Conservation (phyloP, 2,113 vertebrate species). For the Thymallus thymallus region DNA sequence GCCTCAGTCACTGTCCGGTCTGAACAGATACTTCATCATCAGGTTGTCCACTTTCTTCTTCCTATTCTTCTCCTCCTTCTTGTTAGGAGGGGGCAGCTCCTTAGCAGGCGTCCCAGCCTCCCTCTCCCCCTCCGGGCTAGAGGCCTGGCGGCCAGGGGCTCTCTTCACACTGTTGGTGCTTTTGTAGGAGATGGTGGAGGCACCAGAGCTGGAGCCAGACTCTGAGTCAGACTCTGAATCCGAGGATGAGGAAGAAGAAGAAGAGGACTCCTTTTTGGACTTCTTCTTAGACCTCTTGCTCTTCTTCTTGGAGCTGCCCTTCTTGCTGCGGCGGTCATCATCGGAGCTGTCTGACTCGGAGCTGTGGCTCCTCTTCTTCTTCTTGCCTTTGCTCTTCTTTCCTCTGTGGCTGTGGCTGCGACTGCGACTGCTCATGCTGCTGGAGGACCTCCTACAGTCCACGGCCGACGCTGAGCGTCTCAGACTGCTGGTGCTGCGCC, state of each 20-base stretch:
- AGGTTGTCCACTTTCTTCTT: slow-evolving; percentile 93
- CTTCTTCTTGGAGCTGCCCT: slow-evolving; percentile 78
- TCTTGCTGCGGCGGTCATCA: slow-evolving; percentile 51
- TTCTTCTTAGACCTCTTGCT: slow-evolving; percentile 86
- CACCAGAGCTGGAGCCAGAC: slow-evolving; percentile 77
- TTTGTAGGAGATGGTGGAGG: slow-evolving; percentile 85
- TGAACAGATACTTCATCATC: slow-evolving; percentile 98
- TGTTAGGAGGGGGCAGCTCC: slow-evolving; percentile 47
- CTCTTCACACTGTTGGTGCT: slow-evolving; percentile 89
- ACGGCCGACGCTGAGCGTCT: slow-evolving; percentile 83
- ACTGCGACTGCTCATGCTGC: slow-evolving; percentile 63
- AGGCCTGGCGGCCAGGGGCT: slow-evolving; percentile 66
- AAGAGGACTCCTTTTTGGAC: slow-evolving; percentile 72
- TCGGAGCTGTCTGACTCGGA: slow-evolving; percentile 73
- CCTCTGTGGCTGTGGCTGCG: slow-evolving; percentile 38
- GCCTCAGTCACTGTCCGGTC: slow-evolving; percentile 90
- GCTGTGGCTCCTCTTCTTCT: slow-evolving; percentile 61
- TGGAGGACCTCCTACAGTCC: slow-evolving; percentile 72
- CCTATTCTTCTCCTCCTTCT: slow-evolving; percentile 86
- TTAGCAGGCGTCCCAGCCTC: slow-evolving; percentile 40
- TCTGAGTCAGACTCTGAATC: slow-evolving; percentile 66
- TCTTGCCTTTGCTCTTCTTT: slow-evolving; percentile 61
- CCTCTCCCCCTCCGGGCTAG: slow-evolving; percentile 41
- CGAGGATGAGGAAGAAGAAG: slow-evolving; percentile 65
- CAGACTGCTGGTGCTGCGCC: slow-evolving; percentile 60